phyloP scores from a whole-genome alignment of 2,888 invertebrate species.

The Gonocerus acuteangulatus region DNA sequence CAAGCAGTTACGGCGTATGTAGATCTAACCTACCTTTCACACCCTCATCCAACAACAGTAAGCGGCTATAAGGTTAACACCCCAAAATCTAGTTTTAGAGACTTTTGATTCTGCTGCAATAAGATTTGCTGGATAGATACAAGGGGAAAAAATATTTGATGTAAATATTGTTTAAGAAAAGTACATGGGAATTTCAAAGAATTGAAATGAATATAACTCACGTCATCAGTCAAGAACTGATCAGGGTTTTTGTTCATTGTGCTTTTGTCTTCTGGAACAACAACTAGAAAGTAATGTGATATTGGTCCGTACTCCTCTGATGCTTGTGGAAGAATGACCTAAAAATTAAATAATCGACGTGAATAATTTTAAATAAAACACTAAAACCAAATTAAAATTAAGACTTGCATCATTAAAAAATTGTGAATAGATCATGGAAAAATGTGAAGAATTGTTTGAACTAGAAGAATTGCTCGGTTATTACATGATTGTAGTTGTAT shows the following conservation, averaged over 20 bases:
- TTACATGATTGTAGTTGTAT: too few species aligned
- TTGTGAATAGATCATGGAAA: too few species aligned
- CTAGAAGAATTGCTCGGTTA: too few species aligned
- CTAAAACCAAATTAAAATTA: neutral
- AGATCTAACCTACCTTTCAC: too few species aligned
- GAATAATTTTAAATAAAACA: neutral
- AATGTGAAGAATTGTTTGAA: too few species aligned
- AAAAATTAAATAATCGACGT: slow-evolving; percentile 14
- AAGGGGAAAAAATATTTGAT: neutral
- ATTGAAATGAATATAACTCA: slow-evolving; percentile 37
- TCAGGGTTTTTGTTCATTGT: slow-evolving; percentile 75
- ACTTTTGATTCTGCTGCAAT: neutral
- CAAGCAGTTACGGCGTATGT: too few species aligned
- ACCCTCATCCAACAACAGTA: too few species aligned
- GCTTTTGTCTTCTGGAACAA: slow-evolving; percentile 82
- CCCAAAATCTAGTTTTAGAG: too few species aligned
- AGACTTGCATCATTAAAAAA: too few species aligned
- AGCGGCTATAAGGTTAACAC: too few species aligned
- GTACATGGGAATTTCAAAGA: neutral
- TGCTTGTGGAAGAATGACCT: slow-evolving; percentile 86
- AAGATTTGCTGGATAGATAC: neutral
- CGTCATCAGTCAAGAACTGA: slow-evolving; percentile 78
- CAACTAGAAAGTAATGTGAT: slow-evolving; percentile 91
- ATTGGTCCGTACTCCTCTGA: slow-evolving; percentile 98
- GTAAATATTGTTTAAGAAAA: neutral